These are phyloP conservation scores for Tiaroga cobitis DNA, from an alignment of 2,797 vertebrate species.

Conservation along the genomic window DNA sequence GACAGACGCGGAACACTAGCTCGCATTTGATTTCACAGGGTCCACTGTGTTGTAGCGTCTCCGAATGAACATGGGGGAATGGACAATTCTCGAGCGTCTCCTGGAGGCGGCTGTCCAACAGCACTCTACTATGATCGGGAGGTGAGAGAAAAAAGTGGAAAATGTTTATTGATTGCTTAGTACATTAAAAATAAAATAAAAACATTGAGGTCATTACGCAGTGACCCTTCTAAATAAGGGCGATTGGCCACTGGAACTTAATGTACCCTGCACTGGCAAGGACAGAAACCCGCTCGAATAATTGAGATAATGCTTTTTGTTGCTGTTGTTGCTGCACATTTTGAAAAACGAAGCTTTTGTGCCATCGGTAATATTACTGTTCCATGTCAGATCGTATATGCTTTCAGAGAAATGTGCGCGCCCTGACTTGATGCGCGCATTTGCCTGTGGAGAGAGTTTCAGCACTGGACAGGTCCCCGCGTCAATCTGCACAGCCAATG, in stretches of 20 bases:
- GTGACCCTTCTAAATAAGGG: slow-evolving; percentile 1
- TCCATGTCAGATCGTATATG: background rate
- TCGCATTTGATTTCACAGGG: slow-evolving; percentile 52
- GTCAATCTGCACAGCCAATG: background rate
- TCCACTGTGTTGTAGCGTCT: slow-evolving; percentile 73
- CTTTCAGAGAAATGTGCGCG: slow-evolving; percentile 25
- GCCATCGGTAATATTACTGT: background rate
- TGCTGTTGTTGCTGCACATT: background rate
- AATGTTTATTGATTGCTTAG: background rate
- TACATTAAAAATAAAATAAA: background rate
- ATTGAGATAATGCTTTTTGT: background rate
- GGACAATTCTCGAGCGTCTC: slow-evolving; percentile 81
- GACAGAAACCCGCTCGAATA: background rate
- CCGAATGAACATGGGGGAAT: slow-evolving; percentile 85
- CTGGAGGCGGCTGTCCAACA: slow-evolving; percentile 82
- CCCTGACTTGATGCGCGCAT: slow-evolving; percentile 18
- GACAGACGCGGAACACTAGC: slow-evolving; percentile 43
- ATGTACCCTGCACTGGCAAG: background rate
- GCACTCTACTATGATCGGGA: slow-evolving; percentile 81
- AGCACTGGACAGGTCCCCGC: slow-evolving; percentile 64
- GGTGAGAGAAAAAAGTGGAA: slow-evolving; percentile 63
- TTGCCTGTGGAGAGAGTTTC: slow-evolving; percentile 46
- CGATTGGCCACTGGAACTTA: background rate
- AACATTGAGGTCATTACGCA: background rate
- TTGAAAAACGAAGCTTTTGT: background rate